A percentile compares a stretch with the other conserved stretches of the same genome.
Conservation (phyloP, 2,797 vertebrate genomes). For the Chaetodon trifasciatus region DNA sequence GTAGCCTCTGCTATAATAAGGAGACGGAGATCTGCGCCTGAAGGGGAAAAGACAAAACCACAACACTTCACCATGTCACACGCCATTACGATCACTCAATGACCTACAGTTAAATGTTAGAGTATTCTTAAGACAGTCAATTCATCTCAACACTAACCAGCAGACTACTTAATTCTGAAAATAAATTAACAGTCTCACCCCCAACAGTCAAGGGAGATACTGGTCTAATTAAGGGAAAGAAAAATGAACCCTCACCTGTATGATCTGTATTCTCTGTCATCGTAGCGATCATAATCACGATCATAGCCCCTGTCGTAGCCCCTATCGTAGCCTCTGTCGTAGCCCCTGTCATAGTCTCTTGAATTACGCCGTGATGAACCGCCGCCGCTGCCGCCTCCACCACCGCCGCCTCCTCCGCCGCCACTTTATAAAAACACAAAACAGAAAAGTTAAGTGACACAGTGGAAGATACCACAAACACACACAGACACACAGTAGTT, state of each 20-base stretch:
- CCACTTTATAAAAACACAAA: slow-evolving; percentile 11
- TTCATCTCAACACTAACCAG: background rate
- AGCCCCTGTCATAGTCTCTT: slow-evolving; percentile 90
- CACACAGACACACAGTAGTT: background rate
- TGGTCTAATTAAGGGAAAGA: background rate
- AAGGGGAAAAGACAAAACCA: slow-evolving; percentile 8
- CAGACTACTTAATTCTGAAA: background rate
- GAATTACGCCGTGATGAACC: slow-evolving; percentile 81
- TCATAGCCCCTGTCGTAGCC: slow-evolving; percentile 84
- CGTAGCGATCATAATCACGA: slow-evolving; percentile 89
- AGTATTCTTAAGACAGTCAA: background rate
- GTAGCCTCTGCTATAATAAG: slow-evolving; percentile 93
- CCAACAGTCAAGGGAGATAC: background rate
- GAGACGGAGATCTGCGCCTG: slow-evolving; percentile 94
- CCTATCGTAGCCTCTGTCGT: slow-evolving; percentile 85
- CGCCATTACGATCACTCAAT: background rate
- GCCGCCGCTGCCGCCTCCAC: fast-evolving
- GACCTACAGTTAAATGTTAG: background rate
- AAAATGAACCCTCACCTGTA: slow-evolving; percentile 85
- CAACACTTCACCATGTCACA: background rate
- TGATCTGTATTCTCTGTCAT: slow-evolving; percentile 93
- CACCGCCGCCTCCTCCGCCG: fast-evolving
- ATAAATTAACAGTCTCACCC: background rate
- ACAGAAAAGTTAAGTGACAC: background rate
- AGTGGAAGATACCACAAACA: background rate